A percentile compares a stretch with the other conserved stretches of the same genome.
Conservation (phyloP, 1,140 invertebrate genomes). For the Brachionus asplanchnoidis region DNA sequence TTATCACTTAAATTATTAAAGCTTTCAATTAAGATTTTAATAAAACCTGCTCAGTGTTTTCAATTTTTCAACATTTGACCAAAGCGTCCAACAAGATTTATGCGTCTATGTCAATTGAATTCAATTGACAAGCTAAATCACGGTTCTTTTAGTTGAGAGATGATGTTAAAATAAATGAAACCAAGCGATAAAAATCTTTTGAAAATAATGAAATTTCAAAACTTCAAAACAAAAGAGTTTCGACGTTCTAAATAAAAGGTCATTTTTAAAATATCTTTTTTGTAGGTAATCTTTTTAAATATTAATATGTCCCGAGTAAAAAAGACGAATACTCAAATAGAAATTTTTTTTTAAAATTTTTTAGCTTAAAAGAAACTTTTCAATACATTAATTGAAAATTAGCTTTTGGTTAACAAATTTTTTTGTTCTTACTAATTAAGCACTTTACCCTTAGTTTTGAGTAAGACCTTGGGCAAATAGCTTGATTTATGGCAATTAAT, state of each 20-base stretch:
- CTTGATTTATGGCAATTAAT: neutral
- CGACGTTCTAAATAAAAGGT: neutral
- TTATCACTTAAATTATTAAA: neutral
- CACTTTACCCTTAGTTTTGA: neutral
- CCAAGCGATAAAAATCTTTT: constrained; percentile 4
- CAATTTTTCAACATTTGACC: neutral
- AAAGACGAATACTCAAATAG: neutral
- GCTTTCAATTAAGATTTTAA: neutral
- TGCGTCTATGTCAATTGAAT: constrained; percentile 22
- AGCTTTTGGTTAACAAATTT: neutral
- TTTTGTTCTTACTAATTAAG: neutral
- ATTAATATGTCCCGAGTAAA: neutral
- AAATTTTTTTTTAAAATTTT: neutral
- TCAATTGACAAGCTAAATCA: constrained; percentile 8
- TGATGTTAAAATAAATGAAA: constrained; percentile 23
- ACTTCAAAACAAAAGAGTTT: neutral
- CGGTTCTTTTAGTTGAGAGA: constrained; percentile 13
- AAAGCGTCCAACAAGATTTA: neutral
- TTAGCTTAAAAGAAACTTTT: neutral
- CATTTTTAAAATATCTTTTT: constrained; percentile 3
- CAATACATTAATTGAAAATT: neutral
- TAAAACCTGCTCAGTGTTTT: neutral
- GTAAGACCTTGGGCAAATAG: neutral
- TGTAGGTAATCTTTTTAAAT: constrained; percentile 4
- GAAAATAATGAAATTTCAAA: constrained; percentile 4